Conservation (phyloP, 2,888 invertebrate genomes). For the Gandaritis pyraliata region DNA sequence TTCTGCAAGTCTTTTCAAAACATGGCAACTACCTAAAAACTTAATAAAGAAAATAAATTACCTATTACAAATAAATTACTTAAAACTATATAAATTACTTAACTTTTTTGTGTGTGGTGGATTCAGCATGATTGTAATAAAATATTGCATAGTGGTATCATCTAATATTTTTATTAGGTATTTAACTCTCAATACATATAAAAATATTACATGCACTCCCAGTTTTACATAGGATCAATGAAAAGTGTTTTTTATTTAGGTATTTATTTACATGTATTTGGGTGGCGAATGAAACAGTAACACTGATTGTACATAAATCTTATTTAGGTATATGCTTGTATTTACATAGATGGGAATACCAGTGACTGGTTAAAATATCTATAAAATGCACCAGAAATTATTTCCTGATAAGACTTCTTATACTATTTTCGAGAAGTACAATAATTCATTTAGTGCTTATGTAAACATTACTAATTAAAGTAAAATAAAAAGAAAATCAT, state of each 20-base stretch:
- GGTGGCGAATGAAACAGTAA: constrained; percentile 56
- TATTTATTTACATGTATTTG: constrained; percentile 69
- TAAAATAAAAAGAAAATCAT: constrained; percentile 39
- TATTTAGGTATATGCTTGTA: constrained; percentile 57
- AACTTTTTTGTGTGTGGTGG: not conserved
- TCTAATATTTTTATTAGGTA: constrained; percentile 84
- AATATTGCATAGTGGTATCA: constrained; percentile 49
- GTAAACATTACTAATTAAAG: constrained; percentile 29
- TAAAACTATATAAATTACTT: no score
- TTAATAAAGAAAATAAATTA: no score
- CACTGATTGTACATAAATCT: constrained; percentile 62
- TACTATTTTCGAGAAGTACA: not conserved
- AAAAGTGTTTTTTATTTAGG: constrained; percentile 58
- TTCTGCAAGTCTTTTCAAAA: no score
- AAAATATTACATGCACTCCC: constrained; percentile 80
- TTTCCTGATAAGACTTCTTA: constrained; percentile 39
- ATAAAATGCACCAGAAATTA: constrained; percentile 65
- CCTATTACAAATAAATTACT: no score
- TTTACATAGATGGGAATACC: constrained; percentile 52
- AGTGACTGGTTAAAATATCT: constrained; percentile 55
- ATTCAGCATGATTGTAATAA: constrained; percentile 16
- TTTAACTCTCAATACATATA: constrained; percentile 70
- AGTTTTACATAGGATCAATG: constrained; percentile 68
- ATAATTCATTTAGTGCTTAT: constrained; percentile 1
- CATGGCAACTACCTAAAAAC: not conserved